A percentile compares a stretch with the other conserved stretches of the same genome.
Conservation (phyloP, 2,888 invertebrate species). For the Drosophila mettleri region DNA sequence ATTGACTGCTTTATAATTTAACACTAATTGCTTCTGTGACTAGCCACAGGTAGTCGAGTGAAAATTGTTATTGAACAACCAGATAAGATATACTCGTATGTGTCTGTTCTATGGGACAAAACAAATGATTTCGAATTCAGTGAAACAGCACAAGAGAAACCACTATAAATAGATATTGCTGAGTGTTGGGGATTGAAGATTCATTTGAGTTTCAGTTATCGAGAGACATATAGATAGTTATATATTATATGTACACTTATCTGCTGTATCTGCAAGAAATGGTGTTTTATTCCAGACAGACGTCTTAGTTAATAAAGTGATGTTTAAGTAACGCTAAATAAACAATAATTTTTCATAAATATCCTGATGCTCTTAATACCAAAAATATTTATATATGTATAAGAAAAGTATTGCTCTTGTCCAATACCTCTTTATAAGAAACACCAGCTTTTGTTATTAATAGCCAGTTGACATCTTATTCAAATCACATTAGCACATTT, state of each 20-base stretch:
- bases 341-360: background rate
- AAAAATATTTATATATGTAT: background rate
- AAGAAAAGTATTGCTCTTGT: background rate
- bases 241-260: no score
- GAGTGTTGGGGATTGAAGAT: background rate
- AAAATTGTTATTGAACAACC: slow-evolving; percentile 2
- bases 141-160: background rate
- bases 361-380: no score
- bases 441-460: background rate
- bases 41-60: slow-evolving; percentile 10
- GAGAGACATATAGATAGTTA: no score
- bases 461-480: background rate
- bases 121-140: background rate
- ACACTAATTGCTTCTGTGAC: slow-evolving; percentile 3
- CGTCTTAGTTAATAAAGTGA: background rate
- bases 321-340: background rate
- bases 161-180: background rate
- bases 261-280: background rate
- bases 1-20: slow-evolving; percentile 5
- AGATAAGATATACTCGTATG: slow-evolving; percentile 41
- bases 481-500: background rate
- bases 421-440: background rate
- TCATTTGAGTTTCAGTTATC: background rate
- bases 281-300: background rate
- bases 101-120: slow-evolving; percentile 12